Percentiles rank a stretch among this genome's conserved stretches.
Conservation (phyloP, 2,797 vertebrate species). For the Pangasius larnaudii region DNA sequence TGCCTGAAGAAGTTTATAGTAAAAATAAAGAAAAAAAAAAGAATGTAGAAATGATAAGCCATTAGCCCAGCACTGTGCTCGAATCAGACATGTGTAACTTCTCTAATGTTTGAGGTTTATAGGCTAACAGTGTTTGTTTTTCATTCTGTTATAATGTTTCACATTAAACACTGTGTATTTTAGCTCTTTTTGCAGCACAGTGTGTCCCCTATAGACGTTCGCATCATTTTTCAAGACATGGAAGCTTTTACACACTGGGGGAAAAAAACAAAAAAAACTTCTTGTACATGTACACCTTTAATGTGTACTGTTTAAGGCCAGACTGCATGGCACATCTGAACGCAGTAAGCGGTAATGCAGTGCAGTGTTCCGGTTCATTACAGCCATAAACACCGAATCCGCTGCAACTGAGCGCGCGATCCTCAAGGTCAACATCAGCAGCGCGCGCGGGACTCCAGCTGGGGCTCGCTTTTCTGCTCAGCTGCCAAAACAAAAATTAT, state of each 20-base stretch:
- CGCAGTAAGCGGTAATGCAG: not conserved
- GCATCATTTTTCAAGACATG: no score
- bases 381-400: not conserved
- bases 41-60: not conserved
- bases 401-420: not conserved
- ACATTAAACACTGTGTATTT: not conserved
- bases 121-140: not conserved
- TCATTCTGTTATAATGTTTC: not conserved
- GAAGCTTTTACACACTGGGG: not conserved
- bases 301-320: not conserved
- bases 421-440: slow-evolving; percentile 21
- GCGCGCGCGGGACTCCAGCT: slow-evolving; percentile 21
- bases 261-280: not conserved
- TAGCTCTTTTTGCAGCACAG: no score
- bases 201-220: no score
- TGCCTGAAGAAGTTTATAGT: not conserved
- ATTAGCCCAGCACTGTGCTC: not conserved
- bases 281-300: not conserved
- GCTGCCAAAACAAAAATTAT: not conserved
- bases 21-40: not conserved
- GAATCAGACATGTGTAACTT: not conserved
- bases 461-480: not conserved
- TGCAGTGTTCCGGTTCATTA: not conserved
- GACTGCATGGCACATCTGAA: not conserved
- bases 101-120: not conserved